Evolutionary conservation across 2,797 vertebrate genomes (phyloP).

Genomic region (Halcyon smyrnensis): DNA sequence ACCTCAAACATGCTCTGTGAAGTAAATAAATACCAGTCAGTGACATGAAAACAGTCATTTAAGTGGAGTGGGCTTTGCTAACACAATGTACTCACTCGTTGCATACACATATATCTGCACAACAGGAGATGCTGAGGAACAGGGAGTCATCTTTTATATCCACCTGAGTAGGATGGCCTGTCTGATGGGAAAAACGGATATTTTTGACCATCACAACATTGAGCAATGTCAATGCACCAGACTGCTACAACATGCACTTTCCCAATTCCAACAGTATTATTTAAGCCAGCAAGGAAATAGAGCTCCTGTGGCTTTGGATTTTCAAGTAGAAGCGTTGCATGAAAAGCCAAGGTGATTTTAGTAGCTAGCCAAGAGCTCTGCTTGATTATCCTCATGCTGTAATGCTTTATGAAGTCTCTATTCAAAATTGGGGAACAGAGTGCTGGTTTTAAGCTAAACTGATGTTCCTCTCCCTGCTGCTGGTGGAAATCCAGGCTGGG

Average conservation of each 20-base stretch:
- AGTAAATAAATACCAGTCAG: constrained; percentile 76
- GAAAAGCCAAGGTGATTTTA: not conserved
- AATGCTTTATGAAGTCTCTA: not conserved
- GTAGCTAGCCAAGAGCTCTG: not conserved
- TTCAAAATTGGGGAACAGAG: fast-evolving
- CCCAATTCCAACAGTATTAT: not conserved
- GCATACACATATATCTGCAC: not conserved
- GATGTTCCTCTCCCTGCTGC: fast-evolving
- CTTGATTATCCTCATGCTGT: not conserved
- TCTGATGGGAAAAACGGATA: not conserved
- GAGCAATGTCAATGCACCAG: not conserved
- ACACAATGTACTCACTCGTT: not conserved
- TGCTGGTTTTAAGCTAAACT: not conserved
- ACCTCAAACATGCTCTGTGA: constrained; percentile 55
- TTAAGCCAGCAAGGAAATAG: not conserved
- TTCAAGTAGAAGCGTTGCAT: not conserved
- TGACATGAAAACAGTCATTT: constrained; percentile 41
- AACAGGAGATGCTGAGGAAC: not conserved
- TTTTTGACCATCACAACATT: not conserved
- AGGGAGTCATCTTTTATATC: not conserved
- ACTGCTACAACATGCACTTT: fast-evolving
- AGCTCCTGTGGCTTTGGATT: not conserved
- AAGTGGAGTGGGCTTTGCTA: constrained; percentile 30
- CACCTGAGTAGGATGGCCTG: not conserved
- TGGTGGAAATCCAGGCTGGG: not conserved